These are phyloP conservation scores for Danaus melanippus DNA, from an alignment of 1,140 invertebrate species.

Conservation along the genomic window DNA sequence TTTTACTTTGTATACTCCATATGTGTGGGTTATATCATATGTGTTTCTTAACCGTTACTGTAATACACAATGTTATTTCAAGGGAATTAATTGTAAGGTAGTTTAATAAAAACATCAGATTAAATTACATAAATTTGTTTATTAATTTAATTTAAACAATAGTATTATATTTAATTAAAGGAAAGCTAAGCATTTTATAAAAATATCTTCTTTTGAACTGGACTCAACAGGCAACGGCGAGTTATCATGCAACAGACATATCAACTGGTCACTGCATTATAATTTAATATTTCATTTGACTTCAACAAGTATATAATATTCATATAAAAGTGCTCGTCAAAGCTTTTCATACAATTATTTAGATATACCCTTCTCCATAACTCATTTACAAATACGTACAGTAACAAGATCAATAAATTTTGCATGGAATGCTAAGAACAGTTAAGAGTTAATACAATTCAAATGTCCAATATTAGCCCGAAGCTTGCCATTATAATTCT, in stretches of 20 bases:
- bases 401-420: slow-evolving; percentile 21
- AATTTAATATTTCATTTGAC: slow-evolving; percentile 27
- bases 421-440: slow-evolving; percentile 39
- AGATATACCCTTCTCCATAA: slow-evolving; percentile 1
- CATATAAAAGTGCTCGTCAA: slow-evolving; percentile 28
- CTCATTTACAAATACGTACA: too few species aligned
- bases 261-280: slow-evolving; percentile 20
- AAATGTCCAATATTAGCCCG: slow-evolving; percentile 7
- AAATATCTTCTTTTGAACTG: slow-evolving; percentile 62
- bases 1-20: too few species aligned
- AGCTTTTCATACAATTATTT: slow-evolving; percentile 13
- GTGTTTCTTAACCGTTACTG: background rate
- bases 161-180: slow-evolving; percentile 58
- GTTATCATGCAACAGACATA: slow-evolving; percentile 24
- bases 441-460: slow-evolving; percentile 18
- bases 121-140: slow-evolving; percentile 63
- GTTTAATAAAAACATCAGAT: slow-evolving; percentile 12
- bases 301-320: slow-evolving; percentile 31
- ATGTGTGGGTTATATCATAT: too few species aligned
- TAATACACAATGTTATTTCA: too few species aligned
- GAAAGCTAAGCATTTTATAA: slow-evolving; percentile 70
- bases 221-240: slow-evolving; percentile 53
- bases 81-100: background rate
- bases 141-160: slow-evolving; percentile 64
- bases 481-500: background rate